Conservation (phyloP, 2,888 invertebrate species). For the Beris chalybata region DNA sequence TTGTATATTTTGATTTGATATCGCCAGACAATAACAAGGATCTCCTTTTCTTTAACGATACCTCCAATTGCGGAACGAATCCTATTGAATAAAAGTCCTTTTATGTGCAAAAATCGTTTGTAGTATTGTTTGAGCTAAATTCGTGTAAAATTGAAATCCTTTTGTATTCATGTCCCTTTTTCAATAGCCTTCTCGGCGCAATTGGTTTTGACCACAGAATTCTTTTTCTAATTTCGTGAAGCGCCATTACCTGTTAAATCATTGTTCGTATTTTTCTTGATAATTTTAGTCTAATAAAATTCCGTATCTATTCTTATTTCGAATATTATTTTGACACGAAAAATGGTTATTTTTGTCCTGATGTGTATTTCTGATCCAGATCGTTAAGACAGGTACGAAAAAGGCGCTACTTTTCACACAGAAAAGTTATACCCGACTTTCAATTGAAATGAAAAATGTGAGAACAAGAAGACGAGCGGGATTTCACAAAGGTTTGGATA, state of each 20-base stretch:
- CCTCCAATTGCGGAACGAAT: constrained; percentile 23
- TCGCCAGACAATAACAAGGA: constrained; percentile 1
- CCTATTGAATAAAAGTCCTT: constrained; percentile 1
- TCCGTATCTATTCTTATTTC: neutral
- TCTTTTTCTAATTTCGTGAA: no score
- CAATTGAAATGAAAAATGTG: constrained; percentile 26
- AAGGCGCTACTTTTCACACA: constrained; percentile 12
- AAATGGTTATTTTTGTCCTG: neutral
- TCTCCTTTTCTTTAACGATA: constrained; percentile 12
- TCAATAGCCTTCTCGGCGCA: neutral
- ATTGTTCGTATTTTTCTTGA: neutral
- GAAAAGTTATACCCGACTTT: neutral
- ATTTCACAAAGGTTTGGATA: neutral
- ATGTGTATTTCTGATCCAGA: no score
- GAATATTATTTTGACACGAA: constrained; percentile 7
- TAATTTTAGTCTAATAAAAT: neutral
- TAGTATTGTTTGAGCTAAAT: constrained; percentile 18
- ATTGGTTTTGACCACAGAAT: neutral
- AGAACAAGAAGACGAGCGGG: constrained; percentile 6
- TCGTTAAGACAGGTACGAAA: constrained; percentile 3
- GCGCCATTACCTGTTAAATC: neutral
- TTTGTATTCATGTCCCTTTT: constrained; percentile 7
- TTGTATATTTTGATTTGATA: neutral
- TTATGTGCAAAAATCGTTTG: constrained; percentile 9
- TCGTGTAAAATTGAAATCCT: constrained; percentile 26